Conservation (phyloP, 2,888 invertebrate species). For the Himalopsyche tibetana region DNA sequence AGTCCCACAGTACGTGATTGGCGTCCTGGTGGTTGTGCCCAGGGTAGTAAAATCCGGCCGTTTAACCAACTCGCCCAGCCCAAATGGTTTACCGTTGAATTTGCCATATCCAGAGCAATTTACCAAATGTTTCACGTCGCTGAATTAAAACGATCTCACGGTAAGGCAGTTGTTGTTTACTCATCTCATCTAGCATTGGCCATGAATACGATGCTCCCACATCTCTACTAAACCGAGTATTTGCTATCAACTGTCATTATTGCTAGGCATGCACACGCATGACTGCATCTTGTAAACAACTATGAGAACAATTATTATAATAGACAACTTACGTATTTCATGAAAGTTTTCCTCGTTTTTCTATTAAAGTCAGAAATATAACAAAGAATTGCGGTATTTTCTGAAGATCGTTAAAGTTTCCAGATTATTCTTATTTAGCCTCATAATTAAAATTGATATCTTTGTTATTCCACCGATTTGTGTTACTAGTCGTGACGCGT, state of each 20-base stretch:
- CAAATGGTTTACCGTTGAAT: too few species aligned
- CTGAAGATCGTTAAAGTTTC: too few species aligned
- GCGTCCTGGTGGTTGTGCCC: too few species aligned
- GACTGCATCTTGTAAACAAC: constrained; percentile 8
- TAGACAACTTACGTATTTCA: background rate
- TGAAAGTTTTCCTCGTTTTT: background rate
- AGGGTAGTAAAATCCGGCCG: too few species aligned
- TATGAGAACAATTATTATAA: background rate
- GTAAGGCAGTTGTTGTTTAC: background rate
- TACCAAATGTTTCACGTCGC: background rate
- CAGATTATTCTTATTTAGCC: too few species aligned
- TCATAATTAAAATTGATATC: too few species aligned
- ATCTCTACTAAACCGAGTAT: background rate
- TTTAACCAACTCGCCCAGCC: too few species aligned
- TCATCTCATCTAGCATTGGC: constrained; percentile 7
- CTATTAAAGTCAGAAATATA: background rate
- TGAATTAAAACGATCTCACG: background rate
- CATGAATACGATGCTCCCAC: background rate
- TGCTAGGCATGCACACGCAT: background rate
- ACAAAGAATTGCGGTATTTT: too few species aligned
- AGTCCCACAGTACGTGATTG: too few species aligned
- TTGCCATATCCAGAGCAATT: too few species aligned
- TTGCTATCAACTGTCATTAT: constrained; percentile 2
- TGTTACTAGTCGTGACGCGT: too few species aligned
- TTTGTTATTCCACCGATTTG: too few species aligned